Evolutionary conservation across 1,140 invertebrate genomes (phyloP).

Genomic region (Aphelenchoides besseyi): DNA sequence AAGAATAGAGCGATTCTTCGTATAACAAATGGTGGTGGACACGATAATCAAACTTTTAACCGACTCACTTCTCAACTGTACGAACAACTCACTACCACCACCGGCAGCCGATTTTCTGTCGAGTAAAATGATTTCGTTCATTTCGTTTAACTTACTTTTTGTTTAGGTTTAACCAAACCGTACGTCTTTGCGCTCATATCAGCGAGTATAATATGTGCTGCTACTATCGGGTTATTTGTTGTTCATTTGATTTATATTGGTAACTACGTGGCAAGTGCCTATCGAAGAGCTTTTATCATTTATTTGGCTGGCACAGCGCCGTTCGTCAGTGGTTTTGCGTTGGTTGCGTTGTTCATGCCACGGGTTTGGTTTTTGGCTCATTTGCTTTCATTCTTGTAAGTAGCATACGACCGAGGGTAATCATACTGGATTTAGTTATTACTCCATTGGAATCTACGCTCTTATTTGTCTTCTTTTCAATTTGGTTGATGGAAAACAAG

Average conservation of each 20-base stretch:
- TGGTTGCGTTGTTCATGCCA: constrained; percentile 56
- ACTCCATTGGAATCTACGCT: constrained; percentile 51
- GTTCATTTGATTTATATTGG: constrained; percentile 38
- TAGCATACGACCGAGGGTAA: background rate
- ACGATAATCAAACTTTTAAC: background rate
- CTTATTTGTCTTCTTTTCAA: constrained; percentile 57
- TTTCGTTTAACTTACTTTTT: background rate
- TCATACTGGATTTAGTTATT: constrained; percentile 30
- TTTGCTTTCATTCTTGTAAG: constrained; percentile 54
- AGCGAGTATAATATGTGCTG: constrained; percentile 34
- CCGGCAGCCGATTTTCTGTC: background rate
- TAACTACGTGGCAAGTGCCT: constrained; percentile 31
- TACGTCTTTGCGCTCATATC: constrained; percentile 34
- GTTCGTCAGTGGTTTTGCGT: constrained; percentile 48
- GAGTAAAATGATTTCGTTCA: background rate
- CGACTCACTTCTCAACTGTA: constrained; percentile 1
- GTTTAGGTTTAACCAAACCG: constrained; percentile 21
- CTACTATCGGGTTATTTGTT: constrained; percentile 40
- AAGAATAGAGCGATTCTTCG: too few relatives aligned
- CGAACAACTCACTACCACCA: background rate
- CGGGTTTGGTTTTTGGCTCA: constrained; percentile 55
- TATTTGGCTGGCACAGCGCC: constrained; percentile 53
- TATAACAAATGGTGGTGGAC: too few relatives aligned
- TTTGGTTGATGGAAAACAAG: constrained; percentile 50
- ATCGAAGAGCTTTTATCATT: constrained; percentile 48